A percentile compares a stretch with the other conserved stretches of the same genome.
phyloP scores from a whole-genome alignment of 2,113 vertebrate genomes.

The Manacus vitellinus region DNA sequence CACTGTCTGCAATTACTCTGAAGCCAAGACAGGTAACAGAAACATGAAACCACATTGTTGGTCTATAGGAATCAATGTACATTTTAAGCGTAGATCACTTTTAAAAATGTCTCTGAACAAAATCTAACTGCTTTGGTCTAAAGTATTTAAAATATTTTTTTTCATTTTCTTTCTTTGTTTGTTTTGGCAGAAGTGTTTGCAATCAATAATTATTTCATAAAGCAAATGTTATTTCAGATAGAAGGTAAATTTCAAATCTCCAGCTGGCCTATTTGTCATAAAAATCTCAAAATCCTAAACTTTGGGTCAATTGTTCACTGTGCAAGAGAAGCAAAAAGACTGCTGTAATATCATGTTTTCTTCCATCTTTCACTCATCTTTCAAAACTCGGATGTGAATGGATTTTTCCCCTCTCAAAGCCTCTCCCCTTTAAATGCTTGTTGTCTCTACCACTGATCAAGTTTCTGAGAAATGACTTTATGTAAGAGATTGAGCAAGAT shows the following conservation, averaged over 20 bases:
- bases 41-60: fast-evolving
- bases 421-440: constrained; percentile 77
- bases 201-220: constrained; percentile 15
- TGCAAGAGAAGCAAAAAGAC: constrained; percentile 35
- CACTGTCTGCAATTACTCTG: fast-evolving
- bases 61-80: fast-evolving
- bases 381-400: constrained; percentile 77
- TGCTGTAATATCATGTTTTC: constrained; percentile 65
- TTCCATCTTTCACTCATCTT: constrained; percentile 76
- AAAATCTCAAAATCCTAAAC: constrained; percentile 57
- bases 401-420: constrained; percentile 65
- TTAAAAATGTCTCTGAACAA: not conserved
- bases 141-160: not conserved
- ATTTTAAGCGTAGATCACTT: not conserved
- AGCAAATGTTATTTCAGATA: not conserved
- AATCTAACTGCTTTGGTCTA: not conserved
- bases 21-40: not conserved
- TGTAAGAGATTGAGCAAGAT: constrained; percentile 79
- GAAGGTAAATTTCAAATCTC: not conserved
- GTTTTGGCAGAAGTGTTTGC: not conserved
- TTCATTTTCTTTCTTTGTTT: not conserved
- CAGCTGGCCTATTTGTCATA: not conserved
- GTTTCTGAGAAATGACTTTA: constrained; percentile 84
- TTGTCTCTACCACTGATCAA: constrained; percentile 78
- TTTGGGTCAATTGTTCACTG: constrained; percentile 49